Conservation (phyloP, 2,888 invertebrate genomes). For the Troides aeacus region DNA sequence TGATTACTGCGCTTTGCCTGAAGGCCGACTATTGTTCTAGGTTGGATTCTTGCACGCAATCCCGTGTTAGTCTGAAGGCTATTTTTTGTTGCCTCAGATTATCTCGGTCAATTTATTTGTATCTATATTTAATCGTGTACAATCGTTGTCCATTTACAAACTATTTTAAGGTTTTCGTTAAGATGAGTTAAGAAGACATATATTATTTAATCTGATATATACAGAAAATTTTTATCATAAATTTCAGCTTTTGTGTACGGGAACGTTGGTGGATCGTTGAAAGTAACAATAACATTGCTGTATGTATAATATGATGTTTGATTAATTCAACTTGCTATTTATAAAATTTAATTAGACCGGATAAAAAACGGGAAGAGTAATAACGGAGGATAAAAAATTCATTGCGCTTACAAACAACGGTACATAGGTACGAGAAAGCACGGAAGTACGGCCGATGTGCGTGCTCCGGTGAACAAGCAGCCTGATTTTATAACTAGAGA, state of each 20-base stretch:
- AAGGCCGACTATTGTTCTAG: conserved; percentile 73
- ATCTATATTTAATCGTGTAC: conserved; percentile 22
- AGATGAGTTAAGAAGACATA: neutral
- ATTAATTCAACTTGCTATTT: conserved; percentile 36
- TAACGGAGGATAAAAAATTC: conserved; percentile 74
- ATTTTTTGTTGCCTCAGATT: conserved; percentile 38
- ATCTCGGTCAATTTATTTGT: conserved; percentile 38
- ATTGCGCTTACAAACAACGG: conserved; percentile 48
- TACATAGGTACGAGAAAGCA: conserved; percentile 35
- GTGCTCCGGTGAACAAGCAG: conserved; percentile 12
- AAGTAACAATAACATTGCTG: too few relatives aligned
- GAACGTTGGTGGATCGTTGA: too few relatives aligned
- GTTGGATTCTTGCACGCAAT: conserved; percentile 66
- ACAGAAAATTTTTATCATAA: too few relatives aligned
- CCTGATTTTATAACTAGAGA: conserved; percentile 10
- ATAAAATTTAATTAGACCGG: conserved; percentile 58
- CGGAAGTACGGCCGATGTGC: conserved; percentile 33
- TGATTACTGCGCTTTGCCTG: conserved; percentile 69
- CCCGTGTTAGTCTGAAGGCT: conserved; percentile 35
- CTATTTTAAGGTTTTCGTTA: neutral
- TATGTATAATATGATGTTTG: too few relatives aligned
- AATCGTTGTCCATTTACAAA: conserved; percentile 31
- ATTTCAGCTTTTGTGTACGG: too few relatives aligned
- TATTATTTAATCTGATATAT: too few relatives aligned
- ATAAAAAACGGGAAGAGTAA: conserved; percentile 55